Base-by-base conservation (phyloP, 2,797 vertebrate genomes). In the Apogon talboti region DNA sequence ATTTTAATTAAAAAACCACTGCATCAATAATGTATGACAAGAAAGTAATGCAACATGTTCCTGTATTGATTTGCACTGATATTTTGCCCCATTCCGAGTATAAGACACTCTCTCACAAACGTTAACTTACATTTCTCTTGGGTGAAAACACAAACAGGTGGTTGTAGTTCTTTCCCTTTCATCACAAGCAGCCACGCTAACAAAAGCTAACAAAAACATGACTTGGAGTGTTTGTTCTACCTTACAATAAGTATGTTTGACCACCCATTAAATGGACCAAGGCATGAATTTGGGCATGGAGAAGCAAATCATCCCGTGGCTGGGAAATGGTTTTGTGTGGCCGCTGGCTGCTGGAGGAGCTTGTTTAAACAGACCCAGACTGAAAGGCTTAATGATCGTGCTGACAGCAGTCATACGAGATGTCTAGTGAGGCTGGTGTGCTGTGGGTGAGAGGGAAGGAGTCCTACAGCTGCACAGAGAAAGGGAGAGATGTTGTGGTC, bases 381-480 rank as follows among this genome's bases (percentile, higher is more conserved):
- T 84, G 79, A 91, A 88, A 88, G 63, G 75, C 78, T 85, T 90
- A 91, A 91, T 76, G 84, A 67, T 47, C 74, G 67, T 56, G 87
- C 82, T 92, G 90, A 92, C 90, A 90, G 87, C 83, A 83, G 84
- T 76, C 89, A 86, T 82, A 79, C 51, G 70, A 90, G 86, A 89
- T 82, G 86, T 87, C 86, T 91, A 64, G 47, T 55, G 72, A 83
- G 75, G 78, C 77, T 74, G 77, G 42, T 71, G 79, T 45, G 59
- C 72, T 84, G 85, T 66, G 80, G 82, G 82, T 63, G 70, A 66
- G 71, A 68, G 41, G 45, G 65, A 68, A 54, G 57, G 75, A 74
- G 60, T 59, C 60, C 51, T 76, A 47, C 79, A 81, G 79, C 77
- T 84, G 72, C 70, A 67, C 19, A 65, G 61, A 61, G 49, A 76